These are phyloP conservation scores for Tipula lateralis DNA, from an alignment of 2,888 invertebrate genomes.

Conservation along the genomic window DNA sequence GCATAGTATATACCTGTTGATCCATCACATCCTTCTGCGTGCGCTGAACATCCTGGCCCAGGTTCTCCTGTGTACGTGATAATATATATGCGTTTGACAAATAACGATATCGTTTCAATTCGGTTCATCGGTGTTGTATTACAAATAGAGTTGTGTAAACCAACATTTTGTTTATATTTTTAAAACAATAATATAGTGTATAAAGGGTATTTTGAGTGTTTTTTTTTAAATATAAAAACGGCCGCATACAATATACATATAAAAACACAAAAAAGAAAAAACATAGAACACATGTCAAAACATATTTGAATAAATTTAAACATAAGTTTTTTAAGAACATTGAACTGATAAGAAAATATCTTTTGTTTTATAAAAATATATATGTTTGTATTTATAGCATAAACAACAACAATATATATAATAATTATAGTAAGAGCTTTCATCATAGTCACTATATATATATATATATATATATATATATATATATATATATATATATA, in stretches of 20 bases:
- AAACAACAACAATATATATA: not conserved
- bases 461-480: no score
- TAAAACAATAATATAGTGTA: no score
- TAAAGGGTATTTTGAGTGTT: not conserved
- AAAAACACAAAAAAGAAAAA: not conserved
- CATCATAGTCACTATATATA: no score
- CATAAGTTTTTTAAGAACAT: not conserved
- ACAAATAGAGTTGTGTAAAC: not conserved
- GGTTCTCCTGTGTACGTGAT: constrained; percentile 56
- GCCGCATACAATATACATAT: not conserved
- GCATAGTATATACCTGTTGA: constrained; percentile 64
- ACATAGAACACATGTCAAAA: constrained; percentile 11
- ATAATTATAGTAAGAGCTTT: not conserved
- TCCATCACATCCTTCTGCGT: constrained; percentile 90
- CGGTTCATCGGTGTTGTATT: not conserved
- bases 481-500: no score
- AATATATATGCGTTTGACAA: constrained; percentile 33
- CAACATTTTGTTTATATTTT: not conserved
- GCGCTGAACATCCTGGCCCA: constrained; percentile 85
- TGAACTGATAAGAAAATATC: not conserved
- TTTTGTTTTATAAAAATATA: not conserved
- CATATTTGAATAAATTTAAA: not conserved
- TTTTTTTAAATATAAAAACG: not conserved
- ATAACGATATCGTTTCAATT: not conserved
- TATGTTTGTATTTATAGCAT: not conserved